Evolutionary conservation across 2,888 invertebrate genomes (phyloP), one percentile per base, ranked within the genome.

Genomic region (Idaea dimidiata): DNA sequence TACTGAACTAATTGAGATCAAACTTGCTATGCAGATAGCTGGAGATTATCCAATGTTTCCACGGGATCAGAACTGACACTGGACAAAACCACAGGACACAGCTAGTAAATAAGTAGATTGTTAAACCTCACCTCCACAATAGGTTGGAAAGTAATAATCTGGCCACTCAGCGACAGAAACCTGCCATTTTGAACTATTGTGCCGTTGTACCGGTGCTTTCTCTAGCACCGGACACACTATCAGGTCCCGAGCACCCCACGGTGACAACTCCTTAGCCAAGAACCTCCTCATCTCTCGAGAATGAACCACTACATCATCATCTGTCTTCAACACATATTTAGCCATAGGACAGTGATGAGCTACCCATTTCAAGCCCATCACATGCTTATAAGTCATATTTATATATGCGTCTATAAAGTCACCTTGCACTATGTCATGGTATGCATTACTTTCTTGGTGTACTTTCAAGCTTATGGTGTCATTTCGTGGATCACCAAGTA

Each of bases 301-400:
- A 81, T 97, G 95, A 16, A 97, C 95, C 72, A 96, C 94, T 65
- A 96, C 94, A 84, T 97, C 97, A 78, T 97, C 97, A 79, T 97
- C 97, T 63, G 95, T 79, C 59, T 97, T 97, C 62, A 97, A 86
- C 61, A 97, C 81, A 74, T 94, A 94, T 72, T 94, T 95, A 0
- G 95, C 96, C 54, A 91, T 87, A 0, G 94, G 91, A 80, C 97
- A 97, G 75, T 95, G 94, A 73, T 94, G 95, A 0, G 93, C 87
- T 17, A 95, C 94, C 95, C 97, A 97, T 78, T 97, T 96, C 57
- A 97, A 89, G 0, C 95, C 96, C 94, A 96, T 96, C 6, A 96
- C 95, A 81, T 97, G 97, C 78, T 97, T 97, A 75, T 97, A 96
- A 0, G 97, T 97, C 86, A 97, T 94, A 82, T 97, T 97, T 59